A percentile compares a stretch with the other conserved stretches of the same genome.
These are phyloP conservation scores for Cephus nigrinus DNA, from an alignment of 2,888 invertebrate genomes.

Conservation along the genomic window DNA sequence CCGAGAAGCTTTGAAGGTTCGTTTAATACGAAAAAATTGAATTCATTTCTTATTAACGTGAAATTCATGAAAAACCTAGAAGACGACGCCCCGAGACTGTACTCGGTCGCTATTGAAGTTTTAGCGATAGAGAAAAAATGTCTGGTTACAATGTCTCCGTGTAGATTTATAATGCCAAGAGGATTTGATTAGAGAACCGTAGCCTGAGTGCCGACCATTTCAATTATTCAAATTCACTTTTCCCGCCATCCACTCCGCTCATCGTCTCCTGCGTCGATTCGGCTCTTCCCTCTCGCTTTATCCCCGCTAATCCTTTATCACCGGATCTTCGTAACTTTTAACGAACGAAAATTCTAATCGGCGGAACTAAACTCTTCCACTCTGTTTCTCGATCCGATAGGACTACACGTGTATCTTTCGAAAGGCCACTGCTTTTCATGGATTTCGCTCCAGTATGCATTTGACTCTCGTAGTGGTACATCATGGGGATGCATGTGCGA, in stretches of 20 bases:
- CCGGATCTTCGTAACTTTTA: too few species aligned
- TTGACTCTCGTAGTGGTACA: neutral
- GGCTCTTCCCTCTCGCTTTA: neutral
- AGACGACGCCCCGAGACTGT: too few species aligned
- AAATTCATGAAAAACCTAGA: conserved; percentile 2
- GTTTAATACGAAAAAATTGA: neutral
- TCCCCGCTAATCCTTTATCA: neutral
- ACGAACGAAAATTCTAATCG: too few species aligned
- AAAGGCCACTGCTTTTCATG: too few species aligned
- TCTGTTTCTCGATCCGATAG: too few species aligned
- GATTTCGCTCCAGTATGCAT: neutral
- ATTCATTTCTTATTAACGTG: conserved; percentile 14
- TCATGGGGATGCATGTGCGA: neutral
- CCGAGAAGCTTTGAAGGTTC: too few species aligned
- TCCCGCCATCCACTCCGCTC: neutral
- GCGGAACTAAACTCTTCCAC: too few species aligned
- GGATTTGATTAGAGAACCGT: neutral
- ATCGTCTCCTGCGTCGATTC: neutral
- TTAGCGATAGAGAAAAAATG: neutral
- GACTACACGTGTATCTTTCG: too few species aligned
- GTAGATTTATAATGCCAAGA: neutral
- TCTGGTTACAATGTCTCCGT: neutral
- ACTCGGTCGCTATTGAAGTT: neutral
- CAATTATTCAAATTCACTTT: neutral
- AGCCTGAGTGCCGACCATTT: neutral